Evolutionary conservation across 2,888 invertebrate genomes (phyloP), one percentile per base, ranked within the genome.

Genomic region (Ecliptopera silaceata): DNA sequence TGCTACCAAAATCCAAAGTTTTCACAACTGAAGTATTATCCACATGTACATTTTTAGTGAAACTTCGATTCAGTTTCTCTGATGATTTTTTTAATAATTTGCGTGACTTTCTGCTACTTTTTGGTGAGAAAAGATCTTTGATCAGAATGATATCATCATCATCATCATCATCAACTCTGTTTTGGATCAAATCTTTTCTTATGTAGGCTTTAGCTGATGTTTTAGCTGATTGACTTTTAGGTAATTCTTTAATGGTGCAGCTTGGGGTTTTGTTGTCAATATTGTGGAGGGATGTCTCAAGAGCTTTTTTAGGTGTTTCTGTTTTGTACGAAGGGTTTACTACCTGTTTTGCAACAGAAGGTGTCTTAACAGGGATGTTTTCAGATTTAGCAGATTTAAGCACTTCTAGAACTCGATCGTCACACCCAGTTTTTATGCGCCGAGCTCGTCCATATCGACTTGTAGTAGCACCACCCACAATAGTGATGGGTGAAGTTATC

Each of bases 381-480:
- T 83, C 84, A 1, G 66, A 31, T 38, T 59, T 57, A 0, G 80
- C 79, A 15, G 84, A 79, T 63, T 81, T 82, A 1, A 76, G 38
- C 22, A 72, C 44, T 55, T 80, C 83, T 0, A 64, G 13, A 10
- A 12, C 15, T 42, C 44, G 31, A 58, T 80, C 80, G 48, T 93
- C 92, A 11, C 71, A 66, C 1, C 84, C 82, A n/a, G 82, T 77
- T 76, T 93, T 93, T 4, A 89, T 80, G 51, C 92, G 91, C 26
- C 93, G 89, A 47, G 92, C 84, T 73, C 94, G 86, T 6, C 94
- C 94, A 77, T 93, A 94, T 11, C 94, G 91, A 65, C 94, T 94
- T 22, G 81, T 91, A 34, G 72, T 88, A 1, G 69, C 61, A n/a
- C 72, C 74, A 43, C 82, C 86, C 10, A 65, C 63, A 22, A 66